A percentile compares a stretch with the other conserved stretches of the same genome.
phyloP scores from a whole-genome alignment of 2,888 invertebrate genomes.

The Deroplatys truncata region DNA sequence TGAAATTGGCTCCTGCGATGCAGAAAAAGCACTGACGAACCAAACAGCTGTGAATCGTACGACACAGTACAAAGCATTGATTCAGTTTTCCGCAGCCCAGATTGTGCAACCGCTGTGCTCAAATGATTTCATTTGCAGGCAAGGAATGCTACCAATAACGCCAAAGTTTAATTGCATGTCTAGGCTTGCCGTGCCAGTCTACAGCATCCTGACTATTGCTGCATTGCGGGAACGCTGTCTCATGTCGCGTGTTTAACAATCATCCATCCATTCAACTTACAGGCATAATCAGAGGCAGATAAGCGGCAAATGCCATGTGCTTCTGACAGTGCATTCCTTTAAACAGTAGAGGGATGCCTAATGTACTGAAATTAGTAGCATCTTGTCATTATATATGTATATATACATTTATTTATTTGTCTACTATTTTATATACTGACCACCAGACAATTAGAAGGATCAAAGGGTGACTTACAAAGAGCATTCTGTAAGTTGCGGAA shows the following conservation, averaged over 20 bases:
- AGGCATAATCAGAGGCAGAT: background rate
- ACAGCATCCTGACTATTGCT: background rate
- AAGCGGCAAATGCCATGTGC: background rate
- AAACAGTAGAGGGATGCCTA: no score
- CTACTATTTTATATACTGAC: no score
- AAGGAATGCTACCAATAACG: background rate
- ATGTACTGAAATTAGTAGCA: no score
- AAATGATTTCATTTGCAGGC: background rate
- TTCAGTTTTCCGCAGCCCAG: background rate
- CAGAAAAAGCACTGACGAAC: background rate
- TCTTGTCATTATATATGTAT: no score
- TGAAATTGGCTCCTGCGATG: no score
- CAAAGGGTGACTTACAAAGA: no score
- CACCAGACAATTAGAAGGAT: no score
- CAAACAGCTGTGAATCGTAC: background rate
- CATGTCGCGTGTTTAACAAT: background rate
- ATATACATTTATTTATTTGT: no score
- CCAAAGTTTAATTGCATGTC: background rate
- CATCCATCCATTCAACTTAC: background rate
- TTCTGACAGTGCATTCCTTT: background rate
- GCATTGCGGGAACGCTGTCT: background rate
- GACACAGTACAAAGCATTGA: background rate
- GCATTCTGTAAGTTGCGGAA: no score
- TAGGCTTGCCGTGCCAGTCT: background rate
- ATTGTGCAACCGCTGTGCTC: background rate